A percentile compares a stretch with the other conserved stretches of the same genome.
These are phyloP conservation scores for Bradypodion ventrale DNA, from an alignment of 2,797 vertebrate genomes.

Conservation along the genomic window DNA sequence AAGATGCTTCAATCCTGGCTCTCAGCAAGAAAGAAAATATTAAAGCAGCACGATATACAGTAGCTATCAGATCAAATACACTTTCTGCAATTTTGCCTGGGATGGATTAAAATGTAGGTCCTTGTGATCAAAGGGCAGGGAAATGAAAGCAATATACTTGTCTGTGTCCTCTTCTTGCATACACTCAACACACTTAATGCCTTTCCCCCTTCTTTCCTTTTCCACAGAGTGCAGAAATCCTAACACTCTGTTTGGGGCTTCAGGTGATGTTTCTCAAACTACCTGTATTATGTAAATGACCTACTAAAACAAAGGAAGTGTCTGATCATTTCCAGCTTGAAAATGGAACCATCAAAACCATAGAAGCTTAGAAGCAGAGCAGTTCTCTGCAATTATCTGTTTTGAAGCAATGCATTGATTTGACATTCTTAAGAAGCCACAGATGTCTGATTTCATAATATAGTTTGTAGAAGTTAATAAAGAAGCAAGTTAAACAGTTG, in stretches of 20 bases:
- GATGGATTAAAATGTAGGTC: constrained; percentile 52
- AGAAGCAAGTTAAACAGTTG: constrained; percentile 80
- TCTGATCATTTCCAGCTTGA: constrained; percentile 66
- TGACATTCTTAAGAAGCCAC: constrained; percentile 81
- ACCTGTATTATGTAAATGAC: constrained; percentile 61
- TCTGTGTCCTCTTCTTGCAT: constrained; percentile 52
- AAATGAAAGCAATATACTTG: constrained; percentile 47
- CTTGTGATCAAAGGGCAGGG: constrained; percentile 53
- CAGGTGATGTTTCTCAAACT: constrained; percentile 52
- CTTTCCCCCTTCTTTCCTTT: background rate
- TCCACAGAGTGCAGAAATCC: constrained; percentile 39
- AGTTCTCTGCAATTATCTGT: constrained; percentile 76
- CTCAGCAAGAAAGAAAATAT: constrained; percentile 35
- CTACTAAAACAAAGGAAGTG: constrained; percentile 58
- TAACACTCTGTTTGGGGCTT: constrained; percentile 59
- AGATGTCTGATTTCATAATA: constrained; percentile 79
- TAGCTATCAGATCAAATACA: constrained; percentile 65
- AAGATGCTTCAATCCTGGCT: constrained; percentile 53
- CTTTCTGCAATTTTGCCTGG: constrained; percentile 49
- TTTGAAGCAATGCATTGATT: constrained; percentile 78
- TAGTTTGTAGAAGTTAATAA: constrained; percentile 80
- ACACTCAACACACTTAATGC: constrained; percentile 36
- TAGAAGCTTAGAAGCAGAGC: constrained; percentile 69
- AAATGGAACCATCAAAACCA: constrained; percentile 73
- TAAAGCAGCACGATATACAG: constrained; percentile 53